Evolutionary conservation across 2,113 vertebrate genomes (phyloP).

Genomic region (Hoplias malabaricus): DNA sequence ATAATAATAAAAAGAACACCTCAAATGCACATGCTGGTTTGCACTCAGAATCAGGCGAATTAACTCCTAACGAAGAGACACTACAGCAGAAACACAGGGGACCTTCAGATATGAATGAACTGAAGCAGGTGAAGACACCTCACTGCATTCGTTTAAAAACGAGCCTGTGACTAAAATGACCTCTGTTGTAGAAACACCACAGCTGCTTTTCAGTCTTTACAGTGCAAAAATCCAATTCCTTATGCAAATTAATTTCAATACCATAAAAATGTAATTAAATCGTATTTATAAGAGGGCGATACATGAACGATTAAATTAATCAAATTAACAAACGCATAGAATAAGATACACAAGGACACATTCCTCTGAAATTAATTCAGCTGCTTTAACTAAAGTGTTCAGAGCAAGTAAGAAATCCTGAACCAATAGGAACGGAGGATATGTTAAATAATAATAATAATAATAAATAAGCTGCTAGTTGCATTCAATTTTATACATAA

Average conservation of each 20-base stretch:
- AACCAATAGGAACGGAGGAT: too few species aligned
- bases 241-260: conserved; percentile 37
- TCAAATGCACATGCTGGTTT: neutral
- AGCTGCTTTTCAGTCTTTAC: neutral
- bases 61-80: neutral
- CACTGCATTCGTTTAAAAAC: neutral
- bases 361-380: conserved; percentile 75
- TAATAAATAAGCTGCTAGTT: too few species aligned
- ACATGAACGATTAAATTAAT: conserved; percentile 67
- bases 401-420: too few species aligned
- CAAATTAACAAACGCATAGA: conserved; percentile 41
- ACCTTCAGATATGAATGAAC: neutral
- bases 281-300: conserved; percentile 59
- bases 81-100: neutral
- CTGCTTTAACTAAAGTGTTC: conserved; percentile 55
- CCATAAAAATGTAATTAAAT: conserved; percentile 30
- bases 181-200: neutral
- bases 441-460: too few species aligned
- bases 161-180: neutral
- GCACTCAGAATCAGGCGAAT: neutral
- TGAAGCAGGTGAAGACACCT: neutral
- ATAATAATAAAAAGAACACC: neutral
- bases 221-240: conserved; percentile 10
- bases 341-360: conserved; percentile 57
- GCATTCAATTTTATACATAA: too few species aligned